Evolutionary conservation across 2,797 vertebrate genomes (phyloP), one percentile per base, ranked within the genome.

Genomic region (Hydrolagus colliei): DNA sequence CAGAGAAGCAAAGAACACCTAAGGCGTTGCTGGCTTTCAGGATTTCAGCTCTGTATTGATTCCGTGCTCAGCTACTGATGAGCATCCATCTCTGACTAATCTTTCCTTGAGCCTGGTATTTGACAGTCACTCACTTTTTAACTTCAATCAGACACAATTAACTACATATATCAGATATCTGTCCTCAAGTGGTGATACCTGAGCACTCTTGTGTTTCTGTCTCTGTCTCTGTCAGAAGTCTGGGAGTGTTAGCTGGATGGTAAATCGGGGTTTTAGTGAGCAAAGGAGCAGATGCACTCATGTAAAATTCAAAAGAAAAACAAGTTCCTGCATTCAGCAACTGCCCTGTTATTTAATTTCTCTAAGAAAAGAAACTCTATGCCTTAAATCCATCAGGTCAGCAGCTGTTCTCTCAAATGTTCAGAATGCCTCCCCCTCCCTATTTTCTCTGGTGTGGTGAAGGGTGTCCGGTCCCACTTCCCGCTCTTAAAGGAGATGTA

Each of bases 211-310:
- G 88, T 89, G 89, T 91, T 88, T 88, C 88, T 89, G 3, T 52
- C 41, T 52, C 6, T 52, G 89, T 91, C 91, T 91, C 92, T 91
- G 91, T 90, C 91, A 88, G 89, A 90, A 90, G 91, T 90, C 91
- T 91, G 91, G 91, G 91, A 92, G 92, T 92, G 89, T 89, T 89
- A 86, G 88, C 91, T 92, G 90, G 93, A 91, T 93, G 93, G 92
- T 91, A 92, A 93, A 91, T 89, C 90, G n/a, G 88, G 90, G 89
- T 92, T 90, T 90, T 94, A 91, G 91, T 91, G 92, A 91, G 91
- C 90, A 91, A 91, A 91, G 92, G 91, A 94, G 92, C 94, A 95
- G 93, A 93, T 94, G 93, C 93, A 93, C 92, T 95, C 92, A 94
- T 94, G 93, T 94, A 95, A 94, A 93, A 95, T 94, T 93, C 92